Conservation (phyloP, 1,140 invertebrate genomes). For the Anoplophora glabripennis region DNA sequence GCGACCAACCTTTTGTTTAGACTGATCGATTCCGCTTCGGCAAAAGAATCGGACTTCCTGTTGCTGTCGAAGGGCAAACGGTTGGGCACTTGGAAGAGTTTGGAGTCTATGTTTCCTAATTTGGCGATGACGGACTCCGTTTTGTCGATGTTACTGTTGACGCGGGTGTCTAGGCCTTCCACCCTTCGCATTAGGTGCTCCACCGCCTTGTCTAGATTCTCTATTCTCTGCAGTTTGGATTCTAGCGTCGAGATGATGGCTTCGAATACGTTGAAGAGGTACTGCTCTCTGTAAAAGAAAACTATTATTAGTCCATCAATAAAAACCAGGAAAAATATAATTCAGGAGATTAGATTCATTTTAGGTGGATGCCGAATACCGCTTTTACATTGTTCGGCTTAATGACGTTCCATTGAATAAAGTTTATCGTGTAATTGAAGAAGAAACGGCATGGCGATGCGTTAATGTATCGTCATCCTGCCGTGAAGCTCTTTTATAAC, state of each 20-base stretch:
- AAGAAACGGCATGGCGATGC: too few relatives aligned
- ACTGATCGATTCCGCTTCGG: conserved; percentile 8
- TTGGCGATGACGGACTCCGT: conserved; percentile 77
- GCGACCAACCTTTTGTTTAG: conserved; percentile 49
- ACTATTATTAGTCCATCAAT: background rate
- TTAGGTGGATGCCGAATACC: too few relatives aligned
- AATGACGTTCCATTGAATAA: too few relatives aligned
- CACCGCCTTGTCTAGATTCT: conserved; percentile 81
- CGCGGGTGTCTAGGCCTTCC: conserved; percentile 72
- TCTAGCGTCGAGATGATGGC: conserved; percentile 83
- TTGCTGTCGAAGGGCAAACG: conserved; percentile 19
- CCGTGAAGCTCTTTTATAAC: too few relatives aligned
- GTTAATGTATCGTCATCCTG: too few relatives aligned
- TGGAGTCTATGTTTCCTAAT: conserved; percentile 67
- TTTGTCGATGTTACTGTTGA: conserved; percentile 80
- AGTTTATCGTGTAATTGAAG: too few relatives aligned
- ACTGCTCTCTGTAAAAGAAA: conserved; percentile 75
- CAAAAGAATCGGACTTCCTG: conserved; percentile 5
- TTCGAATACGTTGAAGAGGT: conserved; percentile 84
- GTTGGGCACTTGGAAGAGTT: conserved; percentile 56
- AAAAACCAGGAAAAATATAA: too few relatives aligned
- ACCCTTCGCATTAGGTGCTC: conserved; percentile 80
- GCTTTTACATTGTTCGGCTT: too few relatives aligned
- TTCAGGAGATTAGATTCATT: too few relatives aligned
- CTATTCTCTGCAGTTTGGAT: conserved; percentile 80